Evolutionary conservation across 2,888 invertebrate species (phyloP).

Genomic region (Rhamphomyia laevipes): DNA sequence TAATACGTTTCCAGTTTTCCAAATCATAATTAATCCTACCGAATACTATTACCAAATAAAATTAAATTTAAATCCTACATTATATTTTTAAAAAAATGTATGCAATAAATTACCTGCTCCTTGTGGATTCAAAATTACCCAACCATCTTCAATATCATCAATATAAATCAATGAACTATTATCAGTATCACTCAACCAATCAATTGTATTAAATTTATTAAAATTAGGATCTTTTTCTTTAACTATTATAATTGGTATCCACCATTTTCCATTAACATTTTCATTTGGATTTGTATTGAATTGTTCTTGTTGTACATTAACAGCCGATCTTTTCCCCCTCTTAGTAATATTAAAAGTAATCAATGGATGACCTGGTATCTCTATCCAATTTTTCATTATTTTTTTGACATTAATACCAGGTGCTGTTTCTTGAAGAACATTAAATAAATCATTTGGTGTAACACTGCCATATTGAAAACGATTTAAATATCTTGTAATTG

Average conservation of each 20-base stretch:
- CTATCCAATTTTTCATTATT: slow-evolving; percentile 7
- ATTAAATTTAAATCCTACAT: no score
- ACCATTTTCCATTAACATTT: slow-evolving; percentile 4
- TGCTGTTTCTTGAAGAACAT: not conserved
- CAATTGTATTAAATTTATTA: not conserved
- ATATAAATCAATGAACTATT: not conserved
- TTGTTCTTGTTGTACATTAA: slow-evolving; percentile 3
- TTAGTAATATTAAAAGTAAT: not conserved
- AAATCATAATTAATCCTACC: slow-evolving; percentile 8
- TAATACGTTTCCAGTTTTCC: slow-evolving; percentile 7
- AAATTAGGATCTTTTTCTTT: slow-evolving; percentile 1
- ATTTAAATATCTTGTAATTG: not conserved
- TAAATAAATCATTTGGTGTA: not conserved
- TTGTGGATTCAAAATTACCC: slow-evolving; percentile 5
- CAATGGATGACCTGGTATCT: slow-evolving; percentile 4
- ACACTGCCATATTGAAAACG: not conserved
- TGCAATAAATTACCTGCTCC: not conserved
- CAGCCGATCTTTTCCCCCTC: not conserved
- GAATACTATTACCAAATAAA: not conserved
- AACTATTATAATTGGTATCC: slow-evolving; percentile 6
- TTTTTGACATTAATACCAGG: not conserved
- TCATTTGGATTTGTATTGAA: not conserved
- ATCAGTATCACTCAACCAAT: slow-evolving; percentile 1
- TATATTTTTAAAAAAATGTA: not conserved
- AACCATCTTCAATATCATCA: not conserved